Conservation (phyloP, 1,140 invertebrate genomes). For the Ceratosolen solmsi region DNA sequence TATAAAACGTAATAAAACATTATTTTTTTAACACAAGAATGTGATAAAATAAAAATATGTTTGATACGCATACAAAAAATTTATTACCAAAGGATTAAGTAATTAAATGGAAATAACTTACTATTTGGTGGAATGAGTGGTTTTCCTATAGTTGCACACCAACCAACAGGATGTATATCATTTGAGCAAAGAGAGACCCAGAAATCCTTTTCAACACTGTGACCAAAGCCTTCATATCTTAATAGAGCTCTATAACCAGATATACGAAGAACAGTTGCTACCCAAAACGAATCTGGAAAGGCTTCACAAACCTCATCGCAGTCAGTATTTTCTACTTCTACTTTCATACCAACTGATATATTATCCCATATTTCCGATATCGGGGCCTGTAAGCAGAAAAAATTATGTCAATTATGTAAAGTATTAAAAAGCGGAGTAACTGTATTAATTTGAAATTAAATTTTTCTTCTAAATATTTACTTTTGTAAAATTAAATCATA, state of each 20-base stretch:
- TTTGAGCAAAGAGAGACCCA: constrained; percentile 96
- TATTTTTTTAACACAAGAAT: too few species aligned
- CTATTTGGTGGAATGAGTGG: constrained; percentile 93
- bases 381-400: constrained; percentile 78
- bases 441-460: background rate
- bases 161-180: constrained; percentile 95
- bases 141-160: constrained; percentile 96
- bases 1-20: too few species aligned
- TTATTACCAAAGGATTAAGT: background rate
- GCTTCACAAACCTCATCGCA: constrained; percentile 85
- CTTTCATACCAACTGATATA: constrained; percentile 94
- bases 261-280: constrained; percentile 92
- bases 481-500: constrained; percentile 38
- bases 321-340: constrained; percentile 94
- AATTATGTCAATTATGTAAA: background rate
- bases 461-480: background rate
- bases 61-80: too few species aligned
- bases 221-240: constrained; percentile 94
- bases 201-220: constrained; percentile 91
- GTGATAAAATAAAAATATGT: too few species aligned
- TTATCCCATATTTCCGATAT: constrained; percentile 94
- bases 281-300: constrained; percentile 93
- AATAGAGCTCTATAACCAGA: constrained; percentile 94
- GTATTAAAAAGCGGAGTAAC: background rate
- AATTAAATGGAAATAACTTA: constrained; percentile 65